Percentiles rank a stretch among this genome's conserved stretches.
These are phyloP conservation scores for Volucella inflata DNA, from an alignment of 2,888 invertebrate genomes.

Conservation along the genomic window DNA sequence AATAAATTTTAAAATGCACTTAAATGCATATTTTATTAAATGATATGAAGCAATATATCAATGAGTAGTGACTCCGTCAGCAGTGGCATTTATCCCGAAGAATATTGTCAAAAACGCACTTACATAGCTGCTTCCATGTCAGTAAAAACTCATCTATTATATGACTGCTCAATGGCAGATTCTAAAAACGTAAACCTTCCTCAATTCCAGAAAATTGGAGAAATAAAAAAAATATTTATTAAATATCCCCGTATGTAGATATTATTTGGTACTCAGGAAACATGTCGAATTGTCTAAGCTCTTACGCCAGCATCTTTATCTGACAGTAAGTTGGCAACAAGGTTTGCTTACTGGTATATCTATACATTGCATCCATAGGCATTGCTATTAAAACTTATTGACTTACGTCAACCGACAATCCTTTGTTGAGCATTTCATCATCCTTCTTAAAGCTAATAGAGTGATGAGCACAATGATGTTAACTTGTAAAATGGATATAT, in stretches of 20 bases:
- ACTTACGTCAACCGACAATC: conserved; percentile 34
- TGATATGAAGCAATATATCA: too few species aligned
- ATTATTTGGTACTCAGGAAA: conserved; percentile 19
- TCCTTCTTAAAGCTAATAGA: conserved; percentile 20
- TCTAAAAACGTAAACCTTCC: too few species aligned
- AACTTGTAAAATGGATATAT: conserved; percentile 37
- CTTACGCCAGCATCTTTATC: conserved; percentile 10
- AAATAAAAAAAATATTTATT: background rate
- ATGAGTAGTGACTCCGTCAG: too few species aligned
- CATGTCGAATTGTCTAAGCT: conserved; percentile 11
- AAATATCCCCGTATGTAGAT: conserved; percentile 22
- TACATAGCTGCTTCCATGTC: too few species aligned
- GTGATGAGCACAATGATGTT: conserved; percentile 4
- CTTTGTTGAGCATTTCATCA: conserved; percentile 46
- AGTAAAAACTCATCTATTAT: too few species aligned
- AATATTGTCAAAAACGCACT: too few species aligned
- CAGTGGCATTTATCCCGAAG: too few species aligned
- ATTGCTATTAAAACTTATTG: conserved; percentile 25
- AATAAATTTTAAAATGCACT: too few species aligned
- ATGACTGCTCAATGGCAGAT: too few species aligned
- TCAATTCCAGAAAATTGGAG: too few species aligned
- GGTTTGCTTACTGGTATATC: background rate
- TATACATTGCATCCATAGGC: background rate
- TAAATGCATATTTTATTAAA: too few species aligned
- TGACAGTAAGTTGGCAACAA: conserved; percentile 21